Evolutionary conservation across 2,797 vertebrate species (phyloP), one percentile per base, ranked within the genome.

Genomic region (Enteromius trimaculatus): DNA sequence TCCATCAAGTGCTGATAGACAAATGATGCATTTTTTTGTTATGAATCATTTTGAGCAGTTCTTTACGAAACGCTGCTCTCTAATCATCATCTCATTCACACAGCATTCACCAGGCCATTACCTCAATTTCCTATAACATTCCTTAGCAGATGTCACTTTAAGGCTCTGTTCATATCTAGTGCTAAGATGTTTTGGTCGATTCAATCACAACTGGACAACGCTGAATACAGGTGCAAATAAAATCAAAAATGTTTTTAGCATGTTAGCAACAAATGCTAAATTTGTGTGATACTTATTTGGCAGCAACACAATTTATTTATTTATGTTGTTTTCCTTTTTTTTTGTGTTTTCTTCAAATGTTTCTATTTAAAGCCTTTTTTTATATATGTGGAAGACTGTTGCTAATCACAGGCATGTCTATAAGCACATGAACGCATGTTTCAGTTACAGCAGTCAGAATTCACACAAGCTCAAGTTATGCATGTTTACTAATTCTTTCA

Each of bases 1-100:
- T 92, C 90, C 88, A 86, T 49, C 42, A 77, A 86, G 91, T 92
- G 92, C 90, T 93, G 93, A 92, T 93, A 92, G 90, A 91, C 91
- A 93, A 93, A 94, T 93, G 87, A 92, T 91, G 92, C 91, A 85
- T 85, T 85, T 92, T 90, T 91, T 90, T 92, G 90, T 92, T 92
- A 93, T 94, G 93, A 95, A 93, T 95, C 93, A 94, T 92, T 91
- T 92, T 90, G 90, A 93, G 90, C 89, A 91, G 88, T 65, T 91
- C 88, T 94, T 75, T 66, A 93, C 90, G 87, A 93, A 89, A 82
- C 70, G 64, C 74, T 81, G 84, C 90, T 90, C 87, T 91, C 90
- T 95, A 94, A 95, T 94, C 94, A 93, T 92, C 90, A 90, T 83
- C 88, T 90, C 85, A 87, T 87, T 81, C 51, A 88, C 77, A 89